phyloP scores from a whole-genome alignment of 1,140 invertebrate species.

The Drosophila melanica region DNA sequence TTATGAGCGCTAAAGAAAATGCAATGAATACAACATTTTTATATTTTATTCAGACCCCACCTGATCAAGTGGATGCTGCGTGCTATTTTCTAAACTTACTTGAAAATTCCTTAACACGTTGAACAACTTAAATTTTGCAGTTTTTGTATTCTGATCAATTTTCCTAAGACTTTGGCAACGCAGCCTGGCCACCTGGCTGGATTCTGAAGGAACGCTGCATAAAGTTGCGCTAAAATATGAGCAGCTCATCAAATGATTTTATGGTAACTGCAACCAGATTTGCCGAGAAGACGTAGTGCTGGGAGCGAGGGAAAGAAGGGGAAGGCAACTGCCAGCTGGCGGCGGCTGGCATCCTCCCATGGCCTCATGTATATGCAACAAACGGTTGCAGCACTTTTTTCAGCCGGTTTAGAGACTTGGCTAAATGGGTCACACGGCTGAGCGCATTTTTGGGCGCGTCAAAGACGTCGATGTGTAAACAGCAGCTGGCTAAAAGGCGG shows the following conservation, averaged over 20 bases:
- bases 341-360: background rate
- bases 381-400: conserved; percentile 59
- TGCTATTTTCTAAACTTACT: background rate
- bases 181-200: conserved; percentile 1
- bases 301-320: background rate
- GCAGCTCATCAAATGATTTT: conserved; percentile 78
- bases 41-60: no score
- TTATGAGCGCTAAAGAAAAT: background rate
- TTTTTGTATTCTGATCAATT: conserved; percentile 21
- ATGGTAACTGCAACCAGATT: conserved; percentile 61
- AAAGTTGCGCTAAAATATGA: conserved; percentile 45
- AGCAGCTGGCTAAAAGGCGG: conserved; percentile 37
- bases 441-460: conserved; percentile 78
- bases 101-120: conserved; percentile 1
- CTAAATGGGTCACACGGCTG: conserved; percentile 80
- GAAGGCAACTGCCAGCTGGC: conserved; percentile 9
- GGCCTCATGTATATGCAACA: conserved; percentile 54
- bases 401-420: conserved; percentile 38
- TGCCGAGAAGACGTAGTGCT: conserved; percentile 5
- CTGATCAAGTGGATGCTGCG: no score
- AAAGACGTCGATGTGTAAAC: conserved; percentile 71
- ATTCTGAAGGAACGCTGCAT: conserved; percentile 9
- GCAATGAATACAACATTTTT: no score
- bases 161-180: conserved; percentile 2
- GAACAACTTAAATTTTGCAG: conserved; percentile 26